A percentile compares a stretch with the other conserved stretches of the same genome.
Evolutionary conservation across 2,797 vertebrate species (phyloP).

Genomic region (Squalus acanthias): DNA sequence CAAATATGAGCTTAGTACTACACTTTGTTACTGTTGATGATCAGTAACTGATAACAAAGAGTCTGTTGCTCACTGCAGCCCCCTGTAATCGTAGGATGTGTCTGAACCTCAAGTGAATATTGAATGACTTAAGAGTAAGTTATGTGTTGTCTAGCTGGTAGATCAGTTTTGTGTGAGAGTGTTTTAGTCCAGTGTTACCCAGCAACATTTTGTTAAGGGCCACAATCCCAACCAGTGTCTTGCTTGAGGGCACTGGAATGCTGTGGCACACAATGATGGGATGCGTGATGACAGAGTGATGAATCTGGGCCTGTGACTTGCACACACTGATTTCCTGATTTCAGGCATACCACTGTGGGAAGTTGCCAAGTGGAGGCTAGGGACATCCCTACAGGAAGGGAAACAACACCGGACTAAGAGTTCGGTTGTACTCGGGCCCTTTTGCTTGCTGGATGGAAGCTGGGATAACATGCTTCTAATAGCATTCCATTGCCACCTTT

Average conservation of each 20-base stretch:
- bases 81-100: no score
- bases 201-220: neutral
- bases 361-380: neutral
- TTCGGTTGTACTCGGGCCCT: neutral
- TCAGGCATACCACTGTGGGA: neutral
- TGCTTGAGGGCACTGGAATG: neutral
- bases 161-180: no score
- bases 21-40: neutral
- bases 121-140: neutral
- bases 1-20: neutral
- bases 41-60: neutral
- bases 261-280: neutral
- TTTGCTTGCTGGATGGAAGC: neutral
- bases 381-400: neutral
- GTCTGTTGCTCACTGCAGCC: no score
- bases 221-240: neutral
- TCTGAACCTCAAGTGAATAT: no score
- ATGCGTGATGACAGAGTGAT: neutral
- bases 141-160: neutral
- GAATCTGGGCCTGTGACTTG: neutral
- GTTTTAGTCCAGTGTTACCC: neutral
- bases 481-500: no score
- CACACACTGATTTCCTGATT: neutral
- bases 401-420: neutral
- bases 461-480: neutral